These are phyloP conservation scores for Callaeas wilsoni DNA, from an alignment of 2,113 vertebrate genomes.

Conservation along the genomic window DNA sequence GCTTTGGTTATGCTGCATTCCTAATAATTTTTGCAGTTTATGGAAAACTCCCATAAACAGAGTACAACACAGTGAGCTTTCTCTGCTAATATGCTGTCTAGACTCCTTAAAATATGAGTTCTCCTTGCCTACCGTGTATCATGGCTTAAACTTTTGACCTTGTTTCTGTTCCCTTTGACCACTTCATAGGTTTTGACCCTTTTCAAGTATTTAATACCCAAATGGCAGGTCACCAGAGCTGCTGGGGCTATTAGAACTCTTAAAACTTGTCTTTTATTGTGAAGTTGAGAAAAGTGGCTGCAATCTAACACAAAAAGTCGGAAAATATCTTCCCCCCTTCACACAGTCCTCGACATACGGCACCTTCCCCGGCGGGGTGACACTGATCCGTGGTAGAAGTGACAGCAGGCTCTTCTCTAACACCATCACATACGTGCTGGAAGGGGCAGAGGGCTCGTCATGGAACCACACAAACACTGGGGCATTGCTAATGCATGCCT, in stretches of 20 bases:
- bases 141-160: slow-evolving; percentile 68
- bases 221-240: slow-evolving; percentile 34
- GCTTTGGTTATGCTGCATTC: slow-evolving; percentile 45
- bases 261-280: neutral
- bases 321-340: neutral
- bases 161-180: slow-evolving; percentile 47
- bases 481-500: slow-evolving; percentile 54
- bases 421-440: slow-evolving; percentile 17
- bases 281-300: neutral
- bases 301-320: neutral
- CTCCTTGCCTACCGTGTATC: slow-evolving; percentile 25
- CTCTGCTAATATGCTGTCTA: slow-evolving; percentile 67
- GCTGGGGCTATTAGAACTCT: neutral
- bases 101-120: slow-evolving; percentile 65
- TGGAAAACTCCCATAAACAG: slow-evolving; percentile 52
- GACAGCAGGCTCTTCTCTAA: slow-evolving; percentile 16
- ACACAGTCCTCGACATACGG: neutral
- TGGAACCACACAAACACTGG: slow-evolving; percentile 12
- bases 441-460: neutral
- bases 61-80: slow-evolving; percentile 41
- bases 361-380: neutral
- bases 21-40: slow-evolving; percentile 59
- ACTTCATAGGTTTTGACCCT: slow-evolving; percentile 23
- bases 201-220: slow-evolving; percentile 15
- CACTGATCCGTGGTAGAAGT: neutral